These are phyloP conservation scores for Lutjanus erythropterus DNA, from an alignment of 2,113 vertebrate genomes.

Conservation along the genomic window DNA sequence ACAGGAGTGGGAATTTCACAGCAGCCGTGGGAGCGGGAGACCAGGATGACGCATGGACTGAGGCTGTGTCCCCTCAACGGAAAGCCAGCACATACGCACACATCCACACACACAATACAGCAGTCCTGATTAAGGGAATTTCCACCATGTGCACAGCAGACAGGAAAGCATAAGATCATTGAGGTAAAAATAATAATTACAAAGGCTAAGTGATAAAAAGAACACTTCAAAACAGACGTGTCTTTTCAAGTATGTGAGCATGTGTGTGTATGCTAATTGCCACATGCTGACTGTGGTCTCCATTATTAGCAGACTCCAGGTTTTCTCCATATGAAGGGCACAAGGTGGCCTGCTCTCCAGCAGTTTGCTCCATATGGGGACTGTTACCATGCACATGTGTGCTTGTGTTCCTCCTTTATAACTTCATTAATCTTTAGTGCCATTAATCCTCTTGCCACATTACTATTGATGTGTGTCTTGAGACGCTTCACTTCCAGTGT, in stretches of 20 bases:
- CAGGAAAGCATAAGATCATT: slow-evolving; percentile 73
- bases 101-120: slow-evolving; percentile 45
- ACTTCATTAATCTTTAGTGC: slow-evolving; percentile 68
- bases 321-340: slow-evolving; percentile 73
- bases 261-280: slow-evolving; percentile 64
- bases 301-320: slow-evolving; percentile 70
- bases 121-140: slow-evolving; percentile 72
- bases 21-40: slow-evolving; percentile 74
- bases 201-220: slow-evolving; percentile 71
- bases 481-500: slow-evolving; percentile 47
- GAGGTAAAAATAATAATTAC: slow-evolving; percentile 76
- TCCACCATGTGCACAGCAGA: slow-evolving; percentile 76
- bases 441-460: slow-evolving; percentile 59
- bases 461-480: slow-evolving; percentile 62
- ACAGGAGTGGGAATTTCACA: slow-evolving; percentile 82
- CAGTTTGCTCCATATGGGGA: slow-evolving; percentile 67
- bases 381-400: slow-evolving; percentile 56
- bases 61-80: slow-evolving; percentile 67
- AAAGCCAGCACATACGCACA: slow-evolving; percentile 57
- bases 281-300: slow-evolving; percentile 62
- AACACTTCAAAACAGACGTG: slow-evolving; percentile 69
- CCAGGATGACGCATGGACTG: slow-evolving; percentile 73
- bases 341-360: slow-evolving; percentile 52
- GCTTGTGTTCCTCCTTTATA: slow-evolving; percentile 44
- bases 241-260: slow-evolving; percentile 56